These are phyloP conservation scores for Danio jaintianensis DNA, from an alignment of 2,797 vertebrate genomes.

Conservation along the genomic window DNA sequence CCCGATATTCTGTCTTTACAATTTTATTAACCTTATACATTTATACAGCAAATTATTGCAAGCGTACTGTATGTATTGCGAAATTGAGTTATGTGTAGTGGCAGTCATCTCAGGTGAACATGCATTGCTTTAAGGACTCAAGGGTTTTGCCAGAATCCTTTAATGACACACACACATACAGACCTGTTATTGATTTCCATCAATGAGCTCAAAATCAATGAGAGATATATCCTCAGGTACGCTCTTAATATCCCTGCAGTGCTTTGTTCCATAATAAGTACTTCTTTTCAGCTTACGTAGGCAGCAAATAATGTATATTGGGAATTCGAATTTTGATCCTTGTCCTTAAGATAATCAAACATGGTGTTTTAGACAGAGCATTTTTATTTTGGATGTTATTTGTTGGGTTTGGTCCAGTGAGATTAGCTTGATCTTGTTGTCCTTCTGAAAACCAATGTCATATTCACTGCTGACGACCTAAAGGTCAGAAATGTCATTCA, in stretches of 20 bases:
- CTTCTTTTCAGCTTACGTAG: neutral
- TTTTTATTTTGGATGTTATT: conserved; percentile 3
- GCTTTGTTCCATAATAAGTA: conserved; percentile 11
- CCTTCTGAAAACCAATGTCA: neutral
- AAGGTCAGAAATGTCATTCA: conserved; percentile 17
- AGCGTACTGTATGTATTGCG: neutral
- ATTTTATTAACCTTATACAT: neutral
- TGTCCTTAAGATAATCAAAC: neutral
- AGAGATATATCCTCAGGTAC: conserved; percentile 6
- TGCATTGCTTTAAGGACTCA: neutral
- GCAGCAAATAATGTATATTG: conserved; percentile 2
- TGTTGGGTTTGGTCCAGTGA: neutral
- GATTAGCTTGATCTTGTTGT: neutral
- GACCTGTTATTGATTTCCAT: conserved; percentile 13
- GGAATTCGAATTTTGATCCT: neutral
- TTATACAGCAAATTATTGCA: neutral
- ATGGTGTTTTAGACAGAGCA: neutral
- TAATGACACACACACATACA: conserved; percentile 3
- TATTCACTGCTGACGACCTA: neutral
- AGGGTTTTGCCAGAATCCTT: neutral
- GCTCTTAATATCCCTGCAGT: neutral
- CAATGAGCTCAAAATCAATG: conserved; percentile 6
- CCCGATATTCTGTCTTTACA: neutral
- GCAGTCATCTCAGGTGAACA: neutral
- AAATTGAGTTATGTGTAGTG: neutral